Evolutionary conservation across 2,113 vertebrate genomes (phyloP).

Genomic region (Paracyprichromis sp.): DNA sequence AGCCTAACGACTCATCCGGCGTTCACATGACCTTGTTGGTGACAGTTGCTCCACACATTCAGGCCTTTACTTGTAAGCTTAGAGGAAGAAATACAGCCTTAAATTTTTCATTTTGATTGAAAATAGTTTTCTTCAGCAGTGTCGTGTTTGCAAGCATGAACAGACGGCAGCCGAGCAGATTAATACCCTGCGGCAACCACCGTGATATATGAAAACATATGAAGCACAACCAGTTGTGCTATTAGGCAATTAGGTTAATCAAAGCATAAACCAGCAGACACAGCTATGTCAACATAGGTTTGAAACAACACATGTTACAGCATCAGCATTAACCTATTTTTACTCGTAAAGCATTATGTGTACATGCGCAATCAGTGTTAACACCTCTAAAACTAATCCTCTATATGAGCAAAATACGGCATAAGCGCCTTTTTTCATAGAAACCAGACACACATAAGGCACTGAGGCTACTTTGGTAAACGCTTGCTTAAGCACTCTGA

Average conservation of each 20-base stretch:
- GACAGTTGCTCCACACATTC: background rate
- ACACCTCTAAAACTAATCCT: background rate
- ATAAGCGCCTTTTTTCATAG: background rate
- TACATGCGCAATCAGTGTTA: background rate
- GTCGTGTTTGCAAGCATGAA: background rate
- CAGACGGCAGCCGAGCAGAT: background rate
- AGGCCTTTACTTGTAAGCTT: background rate
- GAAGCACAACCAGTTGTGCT: conserved; percentile 1
- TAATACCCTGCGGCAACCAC: background rate
- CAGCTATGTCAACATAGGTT: background rate
- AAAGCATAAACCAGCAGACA: conserved; percentile 32
- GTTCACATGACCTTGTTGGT: conserved; percentile 19
- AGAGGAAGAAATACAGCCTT: background rate
- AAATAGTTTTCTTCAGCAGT: background rate
- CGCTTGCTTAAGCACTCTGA: background rate
- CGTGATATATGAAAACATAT: conserved; percentile 7
- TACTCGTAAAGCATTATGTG: background rate
- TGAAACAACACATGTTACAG: background rate
- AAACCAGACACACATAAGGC: background rate
- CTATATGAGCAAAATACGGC: background rate
- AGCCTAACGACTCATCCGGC: conserved; percentile 24
- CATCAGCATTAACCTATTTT: background rate
- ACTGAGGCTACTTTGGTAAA: background rate
- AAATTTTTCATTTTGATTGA: background rate
- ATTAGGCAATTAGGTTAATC: conserved; percentile 26